phyloP scores from a whole-genome alignment of 2,797 vertebrate species.

The Astyanax mexicanus region DNA sequence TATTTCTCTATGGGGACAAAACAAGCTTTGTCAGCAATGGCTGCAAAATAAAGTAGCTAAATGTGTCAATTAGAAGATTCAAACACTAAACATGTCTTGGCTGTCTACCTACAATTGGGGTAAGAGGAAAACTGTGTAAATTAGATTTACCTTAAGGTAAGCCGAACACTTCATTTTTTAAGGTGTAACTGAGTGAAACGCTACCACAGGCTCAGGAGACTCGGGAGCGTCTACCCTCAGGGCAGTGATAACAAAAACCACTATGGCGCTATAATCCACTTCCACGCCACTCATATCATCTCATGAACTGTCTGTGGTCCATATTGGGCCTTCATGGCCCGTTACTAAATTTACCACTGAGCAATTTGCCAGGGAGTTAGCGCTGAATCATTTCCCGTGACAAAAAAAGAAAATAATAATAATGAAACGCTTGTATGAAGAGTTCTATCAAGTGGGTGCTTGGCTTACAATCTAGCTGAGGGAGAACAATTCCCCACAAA shows the following conservation, averaged over 20 bases:
- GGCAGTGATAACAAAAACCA: conserved; percentile 44
- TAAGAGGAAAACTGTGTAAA: neutral
- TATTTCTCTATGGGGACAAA: too few species aligned
- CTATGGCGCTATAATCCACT: conserved; percentile 41
- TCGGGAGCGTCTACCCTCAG: conserved; percentile 40
- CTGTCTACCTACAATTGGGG: neutral
- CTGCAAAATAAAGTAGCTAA: too few species aligned
- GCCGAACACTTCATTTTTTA: neutral
- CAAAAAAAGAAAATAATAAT: conserved; percentile 34
- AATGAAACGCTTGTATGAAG: conserved; percentile 57
- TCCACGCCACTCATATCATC: conserved; percentile 47
- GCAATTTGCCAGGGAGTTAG: conserved; percentile 73
- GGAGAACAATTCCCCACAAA: conserved; percentile 61
- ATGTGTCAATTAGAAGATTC: too few species aligned
- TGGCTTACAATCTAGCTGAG: conserved; percentile 68
- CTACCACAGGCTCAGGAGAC: conserved; percentile 41
- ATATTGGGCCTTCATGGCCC: conserved; percentile 78
- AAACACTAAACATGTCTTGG: too few species aligned
- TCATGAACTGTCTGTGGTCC: conserved; percentile 73
- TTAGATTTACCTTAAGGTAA: neutral
- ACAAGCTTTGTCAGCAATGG: too few species aligned
- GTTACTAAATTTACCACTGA: conserved; percentile 80
- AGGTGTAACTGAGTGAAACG: conserved; percentile 32
- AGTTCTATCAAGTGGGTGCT: conserved; percentile 76
- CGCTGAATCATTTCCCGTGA: conserved; percentile 72